These are phyloP conservation scores for Bathynomus jamesi DNA, from an alignment of 1,140 invertebrate species.

Conservation along the genomic window DNA sequence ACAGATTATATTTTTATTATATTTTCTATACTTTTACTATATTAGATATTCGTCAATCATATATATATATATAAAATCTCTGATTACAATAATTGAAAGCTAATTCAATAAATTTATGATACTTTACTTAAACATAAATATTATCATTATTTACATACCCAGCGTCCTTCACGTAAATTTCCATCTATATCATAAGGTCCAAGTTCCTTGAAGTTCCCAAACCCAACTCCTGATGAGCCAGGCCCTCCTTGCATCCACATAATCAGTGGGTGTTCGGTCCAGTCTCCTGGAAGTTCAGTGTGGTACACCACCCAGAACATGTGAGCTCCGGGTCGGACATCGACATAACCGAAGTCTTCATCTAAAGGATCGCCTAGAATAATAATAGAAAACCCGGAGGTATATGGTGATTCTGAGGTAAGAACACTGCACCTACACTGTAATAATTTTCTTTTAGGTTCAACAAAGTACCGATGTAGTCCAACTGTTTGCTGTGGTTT, in stretches of 20 bases:
- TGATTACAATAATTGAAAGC: not conserved
- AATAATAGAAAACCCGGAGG: too few relatives aligned
- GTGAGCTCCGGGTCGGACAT: constrained; percentile 59
- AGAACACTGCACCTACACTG: too few relatives aligned
- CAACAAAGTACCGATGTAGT: too few relatives aligned
- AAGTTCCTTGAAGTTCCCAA: constrained; percentile 68
- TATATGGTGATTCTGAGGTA: too few relatives aligned
- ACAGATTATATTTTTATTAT: not conserved
- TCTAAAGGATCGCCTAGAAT: constrained; percentile 15
- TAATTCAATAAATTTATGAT: not conserved
- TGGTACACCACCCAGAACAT: constrained; percentile 79
- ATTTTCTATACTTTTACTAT: not conserved
- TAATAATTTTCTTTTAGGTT: too few relatives aligned
- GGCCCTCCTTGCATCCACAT: constrained; percentile 64
- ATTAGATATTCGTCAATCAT: not conserved
- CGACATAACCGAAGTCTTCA: constrained; percentile 59
- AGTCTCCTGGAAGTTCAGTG: constrained; percentile 52
- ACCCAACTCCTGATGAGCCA: constrained; percentile 64
- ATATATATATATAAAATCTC: not conserved
- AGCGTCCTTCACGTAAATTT: constrained; percentile 59
- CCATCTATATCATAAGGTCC: constrained; percentile 60
- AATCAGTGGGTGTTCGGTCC: constrained; percentile 57
- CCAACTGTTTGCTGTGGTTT: too few relatives aligned
- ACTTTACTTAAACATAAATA: not conserved
- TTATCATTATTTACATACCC: constrained; percentile 51